Base-by-base conservation (phyloP, 1,140 invertebrate species). In the Eriocheir sinensis region DNA sequence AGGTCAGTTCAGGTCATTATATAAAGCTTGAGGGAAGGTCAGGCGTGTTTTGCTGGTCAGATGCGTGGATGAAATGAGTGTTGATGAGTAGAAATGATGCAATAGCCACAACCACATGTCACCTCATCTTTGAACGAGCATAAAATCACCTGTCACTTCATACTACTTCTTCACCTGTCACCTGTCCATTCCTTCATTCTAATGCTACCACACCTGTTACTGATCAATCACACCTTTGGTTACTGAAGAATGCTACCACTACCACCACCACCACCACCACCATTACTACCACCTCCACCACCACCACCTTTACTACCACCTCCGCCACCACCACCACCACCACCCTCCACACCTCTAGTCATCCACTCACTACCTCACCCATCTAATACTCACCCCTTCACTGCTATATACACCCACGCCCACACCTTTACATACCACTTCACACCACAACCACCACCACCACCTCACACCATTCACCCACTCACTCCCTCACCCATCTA, bases 281-380 rank as follows among this genome's bases (percentile, higher is more conserved):
- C n/a, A n/a, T n/a, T n/a, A n/a, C n/a, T n/a, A n/a, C n/a, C n/a
- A n/a, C n/a, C n/a, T n/a, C 60, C 48, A 21, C 48, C 60, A 72
- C 60, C 60, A 72, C 60, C n/a, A 72, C 60, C 6, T 21, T 72
- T n/a, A 53, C 48, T 53, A n/a, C n/a, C n/a, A n/a, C n/a, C n/a
- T n/a, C n/a, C n/a, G n/a, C n/a, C n/a, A n/a, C n/a, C n/a, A n/a
- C n/a, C n/a, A n/a, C n/a, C n/a, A n/a, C n/a, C n/a, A n/a, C 60
- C 48, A 21, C 48, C 60, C 27, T n/a, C 60, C 27, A 21, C n/a
- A 72, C 60, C 6, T 21, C n/a, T n/a, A 53, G 12, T 53, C n/a
- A n/a, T n/a, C n/a, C n/a, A n/a, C n/a, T 21, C 48, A 72, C 60
- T 72, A 72, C 60, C 60, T 72, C 60, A n/a, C 60, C 60, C 60